Conservation (phyloP, 2,888 invertebrate species). For the Archips crataeganus region DNA sequence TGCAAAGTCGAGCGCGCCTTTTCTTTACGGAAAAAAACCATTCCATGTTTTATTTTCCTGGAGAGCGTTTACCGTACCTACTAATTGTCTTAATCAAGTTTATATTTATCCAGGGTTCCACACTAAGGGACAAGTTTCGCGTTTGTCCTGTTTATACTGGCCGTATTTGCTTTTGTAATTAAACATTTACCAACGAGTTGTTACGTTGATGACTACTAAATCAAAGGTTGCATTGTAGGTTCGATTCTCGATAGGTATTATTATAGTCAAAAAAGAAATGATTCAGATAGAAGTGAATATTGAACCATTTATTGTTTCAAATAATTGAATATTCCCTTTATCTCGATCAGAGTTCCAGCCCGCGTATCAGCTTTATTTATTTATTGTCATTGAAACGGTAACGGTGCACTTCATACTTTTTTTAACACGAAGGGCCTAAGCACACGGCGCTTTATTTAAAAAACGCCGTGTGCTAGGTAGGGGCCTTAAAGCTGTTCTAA, state of each 20-base stretch:
- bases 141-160: slow-evolving; percentile 5
- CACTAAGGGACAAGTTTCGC: slow-evolving; percentile 7
- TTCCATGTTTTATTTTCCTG: slow-evolving; percentile 7
- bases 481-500: too few species aligned
- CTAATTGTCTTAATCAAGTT: slow-evolving; percentile 19
- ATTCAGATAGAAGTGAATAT: too few species aligned
- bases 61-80: neutral
- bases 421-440: too few species aligned
- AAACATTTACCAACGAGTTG: neutral
- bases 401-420: too few species aligned
- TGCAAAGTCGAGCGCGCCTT: neutral
- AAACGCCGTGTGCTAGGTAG: too few species aligned
- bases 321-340: too few species aligned
- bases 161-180: slow-evolving; percentile 12
- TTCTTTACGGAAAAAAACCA: slow-evolving; percentile 7
- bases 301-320: too few species aligned
- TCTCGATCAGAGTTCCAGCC: too few species aligned
- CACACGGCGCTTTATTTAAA: too few species aligned
- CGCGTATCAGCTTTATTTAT: too few species aligned
- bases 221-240: neutral
- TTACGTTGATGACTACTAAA: neutral
- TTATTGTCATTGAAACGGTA: too few species aligned
- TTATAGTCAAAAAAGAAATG: neutral
- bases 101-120: slow-evolving; percentile 12
- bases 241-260: too few species aligned